A percentile compares a stretch with the other conserved stretches of the same genome.
Conservation (phyloP, 2,888 invertebrate species). For the Andrena dorsata region DNA sequence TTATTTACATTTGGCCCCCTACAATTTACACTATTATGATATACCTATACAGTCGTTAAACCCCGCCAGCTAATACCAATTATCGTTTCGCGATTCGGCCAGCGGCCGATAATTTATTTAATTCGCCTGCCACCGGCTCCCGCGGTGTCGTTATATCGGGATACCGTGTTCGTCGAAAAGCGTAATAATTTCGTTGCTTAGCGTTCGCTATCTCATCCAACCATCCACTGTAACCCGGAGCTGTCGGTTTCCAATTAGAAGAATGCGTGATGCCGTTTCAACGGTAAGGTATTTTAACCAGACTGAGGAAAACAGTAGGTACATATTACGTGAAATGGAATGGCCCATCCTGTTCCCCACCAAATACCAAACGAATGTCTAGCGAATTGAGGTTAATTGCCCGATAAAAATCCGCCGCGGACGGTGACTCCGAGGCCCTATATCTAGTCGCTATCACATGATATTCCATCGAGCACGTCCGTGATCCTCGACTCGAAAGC, state of each 20-base stretch:
- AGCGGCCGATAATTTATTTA: constrained; percentile 39
- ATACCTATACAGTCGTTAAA: constrained; percentile 33
- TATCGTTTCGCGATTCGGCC: constrained; percentile 21
- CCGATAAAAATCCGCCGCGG: background rate
- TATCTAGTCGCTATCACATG: background rate
- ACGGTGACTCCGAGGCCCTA: background rate
- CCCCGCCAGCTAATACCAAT: constrained; percentile 33
- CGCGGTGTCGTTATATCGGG: constrained; percentile 16
- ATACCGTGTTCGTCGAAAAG: background rate
- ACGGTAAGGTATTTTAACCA: background rate
- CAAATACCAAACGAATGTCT: too few relatives aligned
- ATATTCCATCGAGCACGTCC: constrained; percentile 10
- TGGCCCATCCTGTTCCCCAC: background rate
- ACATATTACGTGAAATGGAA: background rate
- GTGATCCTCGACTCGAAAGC: constrained; percentile 8
- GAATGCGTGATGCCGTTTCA: background rate
- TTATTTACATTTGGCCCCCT: constrained; percentile 17
- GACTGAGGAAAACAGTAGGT: too few relatives aligned
- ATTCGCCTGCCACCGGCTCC: constrained; percentile 11
- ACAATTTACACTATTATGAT: constrained; percentile 32
- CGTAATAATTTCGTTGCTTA: constrained; percentile 33
- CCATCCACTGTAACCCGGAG: too few relatives aligned
- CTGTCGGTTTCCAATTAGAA: too few relatives aligned
- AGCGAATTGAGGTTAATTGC: background rate
- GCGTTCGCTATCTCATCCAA: background rate